Base-by-base conservation (phyloP, 1,140 invertebrate genomes). In the Anagrus nilaparvatae region DNA sequence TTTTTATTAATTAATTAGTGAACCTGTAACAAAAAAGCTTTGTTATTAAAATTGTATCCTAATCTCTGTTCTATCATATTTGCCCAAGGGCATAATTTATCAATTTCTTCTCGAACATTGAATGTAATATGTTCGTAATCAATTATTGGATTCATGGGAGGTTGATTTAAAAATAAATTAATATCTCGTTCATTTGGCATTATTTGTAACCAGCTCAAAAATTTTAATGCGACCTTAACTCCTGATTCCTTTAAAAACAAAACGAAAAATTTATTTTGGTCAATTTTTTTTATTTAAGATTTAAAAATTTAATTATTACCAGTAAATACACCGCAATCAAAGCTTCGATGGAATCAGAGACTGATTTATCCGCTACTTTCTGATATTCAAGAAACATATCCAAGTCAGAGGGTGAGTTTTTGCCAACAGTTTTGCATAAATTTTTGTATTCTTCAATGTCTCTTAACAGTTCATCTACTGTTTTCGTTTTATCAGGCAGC, bases 281-380 rank as follows among this genome's bases (percentile, higher is more conserved):
- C n/a, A n/a, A n/a, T n/a, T n/a, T n/a, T n/a, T n/a, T n/a, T n/a
- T n/a, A n/a, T n/a, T n/a, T n/a, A n/a, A n/a, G n/a, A n/a, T n/a
- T n/a, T n/a, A n/a, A n/a, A n/a, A n/a, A n/a, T n/a, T n/a, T n/a
- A 5, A 30, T 30, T 46, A 67, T 73, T 54, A 75, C 74, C 28
- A 73, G 56, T 0, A 86, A 65, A 55, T 87, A 86, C 12, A 80
- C 81, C 0, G 89, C 90, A 20, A 92, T 75, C 1, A 95, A 58
- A 0, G 89, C 82, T 69, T 94, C 89, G 3, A 92, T 75, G 51
- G 74, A 77, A 66, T 94, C 89, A 1, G 89, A 80, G 3, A 91
- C 67, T 30, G 69, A 72, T 71, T 90, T 74, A 49, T 76, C 71
- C 4, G 60, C 58, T 2, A 84, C 55, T 18, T 64, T 51, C 49